A percentile compares a stretch with the other conserved stretches of the same genome.
Conservation (phyloP, 2,888 invertebrate genomes). For the Nomada ferruginata region DNA sequence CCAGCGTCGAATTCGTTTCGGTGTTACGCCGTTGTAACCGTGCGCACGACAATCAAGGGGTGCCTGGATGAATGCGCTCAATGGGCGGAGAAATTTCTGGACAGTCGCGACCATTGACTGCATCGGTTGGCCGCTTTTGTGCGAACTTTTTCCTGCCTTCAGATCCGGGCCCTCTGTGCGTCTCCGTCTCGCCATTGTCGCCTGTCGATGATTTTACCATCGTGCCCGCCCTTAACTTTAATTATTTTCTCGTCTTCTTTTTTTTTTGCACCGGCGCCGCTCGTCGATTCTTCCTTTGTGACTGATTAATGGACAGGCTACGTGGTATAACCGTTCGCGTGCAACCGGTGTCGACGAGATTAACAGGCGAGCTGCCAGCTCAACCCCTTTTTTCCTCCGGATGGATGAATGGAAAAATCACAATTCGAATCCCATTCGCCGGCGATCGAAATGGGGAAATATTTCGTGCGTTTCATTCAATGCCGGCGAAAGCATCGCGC, state of each 20-base stretch:
- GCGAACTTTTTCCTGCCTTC: constrained; percentile 13
- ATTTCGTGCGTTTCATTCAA: no score
- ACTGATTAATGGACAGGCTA: constrained; percentile 43
- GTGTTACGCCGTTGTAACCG: constrained; percentile 61
- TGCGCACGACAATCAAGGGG: constrained; percentile 55
- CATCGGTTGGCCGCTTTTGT: constrained; percentile 35
- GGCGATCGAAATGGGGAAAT: neutral
- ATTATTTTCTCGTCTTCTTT: constrained; percentile 52
- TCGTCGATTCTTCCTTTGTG: constrained; percentile 43
- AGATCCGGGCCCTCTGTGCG: constrained; percentile 1
- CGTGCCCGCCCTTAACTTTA: constrained; percentile 37
- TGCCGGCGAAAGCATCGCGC: no score
- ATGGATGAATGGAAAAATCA: constrained; percentile 19
- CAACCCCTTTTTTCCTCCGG: neutral
- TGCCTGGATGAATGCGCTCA: constrained; percentile 40
- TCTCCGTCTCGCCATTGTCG: neutral
- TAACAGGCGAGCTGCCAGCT: constrained; percentile 1
- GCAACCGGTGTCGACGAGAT: constrained; percentile 37
- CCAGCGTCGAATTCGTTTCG: constrained; percentile 68
- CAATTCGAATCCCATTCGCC: constrained; percentile 1
- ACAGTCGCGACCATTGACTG: constrained; percentile 24
- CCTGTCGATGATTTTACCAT: constrained; percentile 48
- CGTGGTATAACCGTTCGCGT: constrained; percentile 30
- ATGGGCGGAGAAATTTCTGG: constrained; percentile 65
- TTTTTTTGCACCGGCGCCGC: constrained; percentile 12